Evolutionary conservation across 2,113 vertebrate genomes (phyloP), one percentile per base, ranked within the genome.

Genomic region (Cyanoliseus patagonus): DNA sequence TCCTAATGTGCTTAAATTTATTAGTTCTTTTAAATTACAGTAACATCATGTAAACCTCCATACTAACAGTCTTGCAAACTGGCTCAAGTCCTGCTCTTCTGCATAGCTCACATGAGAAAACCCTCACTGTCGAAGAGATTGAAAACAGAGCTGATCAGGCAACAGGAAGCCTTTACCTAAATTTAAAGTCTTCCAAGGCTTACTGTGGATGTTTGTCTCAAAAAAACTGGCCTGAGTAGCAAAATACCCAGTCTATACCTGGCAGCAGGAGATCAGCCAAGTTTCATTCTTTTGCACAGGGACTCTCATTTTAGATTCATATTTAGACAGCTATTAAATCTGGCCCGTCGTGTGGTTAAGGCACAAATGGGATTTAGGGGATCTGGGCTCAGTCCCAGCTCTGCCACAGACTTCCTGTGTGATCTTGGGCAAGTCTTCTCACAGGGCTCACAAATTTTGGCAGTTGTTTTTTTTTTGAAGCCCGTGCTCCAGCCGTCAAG

Each of bases 291-390:
- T 69, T 47, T 75, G 88, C 86, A 49, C 53, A 8, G 62, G 44
- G 39, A 51, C 47, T 41, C 37, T 92, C 78, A 35, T 75, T 85
- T 84, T 53, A 59, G 10, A 87, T 69, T 92, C 78, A 19, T 59
- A 63, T 85, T 92, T 70, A 53, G 91, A 89, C 90, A 85, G 90
- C 67, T 94, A 37, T 97, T 91, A 93, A 96, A 96, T 93, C 87
- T 88, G 94, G 78, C 55, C 77, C 5, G 25, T 47, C 1, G 1
- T 91, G 95, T 87, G 94, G 81, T 73, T 92, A 76, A 76, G 57
- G 88, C 94, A 94, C 63, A 91, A 89, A 92, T 39, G 74, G 95
- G 95, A 89, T 96, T 94, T 63, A 19, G 84, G 84, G 86, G 88
- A 85, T 86, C 88, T 87, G 94, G 91, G 88, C 76, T 95, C 88